A percentile compares a stretch with the other conserved stretches of the same genome.
These are phyloP conservation scores for Drosophila biarmipes DNA, from an alignment of 1,140 invertebrate genomes.

Conservation along the genomic window DNA sequence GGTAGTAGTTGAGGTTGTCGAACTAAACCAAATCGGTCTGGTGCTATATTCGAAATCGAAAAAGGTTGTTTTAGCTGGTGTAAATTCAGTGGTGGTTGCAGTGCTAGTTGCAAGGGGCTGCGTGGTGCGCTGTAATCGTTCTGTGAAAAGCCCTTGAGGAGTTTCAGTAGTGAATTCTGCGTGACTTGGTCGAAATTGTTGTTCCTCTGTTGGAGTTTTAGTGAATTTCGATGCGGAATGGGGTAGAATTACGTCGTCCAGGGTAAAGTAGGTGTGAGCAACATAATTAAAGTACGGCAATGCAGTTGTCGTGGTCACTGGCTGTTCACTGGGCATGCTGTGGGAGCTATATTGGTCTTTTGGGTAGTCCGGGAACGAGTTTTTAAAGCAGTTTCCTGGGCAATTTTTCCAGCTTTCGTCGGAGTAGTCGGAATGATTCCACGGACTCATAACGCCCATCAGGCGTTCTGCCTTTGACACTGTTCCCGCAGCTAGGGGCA, in stretches of 20 bases:
- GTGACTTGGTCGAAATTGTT: conserved; percentile 7
- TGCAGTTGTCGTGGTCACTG: conserved; percentile 40
- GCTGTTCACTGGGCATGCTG: conserved; percentile 13
- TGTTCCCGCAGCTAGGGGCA: conserved; percentile 26
- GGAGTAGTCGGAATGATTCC: conserved; percentile 16
- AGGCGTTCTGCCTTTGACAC: conserved; percentile 15
- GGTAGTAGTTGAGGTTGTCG: conserved; percentile 30
- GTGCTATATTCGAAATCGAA: conserved; percentile 15
- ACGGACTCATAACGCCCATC: conserved; percentile 12
- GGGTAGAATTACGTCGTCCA: conserved; percentile 46
- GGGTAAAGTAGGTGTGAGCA: conserved; percentile 48
- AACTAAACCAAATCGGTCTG: conserved; percentile 1
- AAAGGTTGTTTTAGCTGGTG: neutral
- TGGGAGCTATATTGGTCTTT: conserved; percentile 19
- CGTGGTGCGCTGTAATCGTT: conserved; percentile 7
- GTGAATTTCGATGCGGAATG: conserved; percentile 11
- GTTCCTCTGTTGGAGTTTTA: conserved; percentile 10
- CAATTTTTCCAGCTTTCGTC: conserved; percentile 28
- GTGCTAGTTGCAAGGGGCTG: conserved; percentile 12
- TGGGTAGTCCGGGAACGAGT: neutral
- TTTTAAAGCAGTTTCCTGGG: conserved; percentile 24
- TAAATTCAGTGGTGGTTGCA: conserved; percentile 18
- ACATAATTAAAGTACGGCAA: conserved; percentile 43
- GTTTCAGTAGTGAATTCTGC: conserved; percentile 23
- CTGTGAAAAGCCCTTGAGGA: conserved; percentile 5